phyloP scores from a whole-genome alignment of 2,888 invertebrate genomes.

The Drosophila buzzatii region DNA sequence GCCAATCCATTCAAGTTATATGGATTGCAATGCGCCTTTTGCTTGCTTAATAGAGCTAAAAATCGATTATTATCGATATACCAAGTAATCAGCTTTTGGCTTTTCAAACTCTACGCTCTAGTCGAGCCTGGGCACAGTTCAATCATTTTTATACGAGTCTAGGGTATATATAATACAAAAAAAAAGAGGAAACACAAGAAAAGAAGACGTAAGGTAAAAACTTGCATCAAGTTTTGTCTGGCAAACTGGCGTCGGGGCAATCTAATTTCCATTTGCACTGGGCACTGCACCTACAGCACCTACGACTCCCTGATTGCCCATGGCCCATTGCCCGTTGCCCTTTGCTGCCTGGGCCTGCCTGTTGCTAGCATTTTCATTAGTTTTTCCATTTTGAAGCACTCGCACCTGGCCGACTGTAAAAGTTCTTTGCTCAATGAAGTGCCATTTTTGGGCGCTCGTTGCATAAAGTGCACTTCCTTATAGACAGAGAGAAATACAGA shows the following conservation, averaged over 20 bases:
- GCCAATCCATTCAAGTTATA: not conserved
- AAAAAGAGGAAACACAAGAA: not conserved
- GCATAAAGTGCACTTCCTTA: slow-evolving; percentile 40
- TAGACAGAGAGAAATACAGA: not conserved
- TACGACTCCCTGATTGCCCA: slow-evolving; percentile 1
- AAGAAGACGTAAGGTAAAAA: slow-evolving; percentile 23
- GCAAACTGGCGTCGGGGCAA: slow-evolving; percentile 60
- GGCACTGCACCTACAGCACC: slow-evolving; percentile 16
- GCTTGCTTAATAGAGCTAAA: not conserved
- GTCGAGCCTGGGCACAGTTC: not conserved
- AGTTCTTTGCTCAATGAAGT: slow-evolving; percentile 74
- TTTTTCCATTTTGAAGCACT: slow-evolving; percentile 59
- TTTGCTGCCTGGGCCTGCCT: not conserved
- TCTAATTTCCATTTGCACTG: slow-evolving; percentile 77
- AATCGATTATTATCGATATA: not conserved
- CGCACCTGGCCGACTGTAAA: slow-evolving; percentile 65
- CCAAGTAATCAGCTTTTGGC: not conserved
- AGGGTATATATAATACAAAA: slow-evolving; percentile 25
- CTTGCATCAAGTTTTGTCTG: slow-evolving; percentile 75
- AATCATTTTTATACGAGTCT: not conserved
- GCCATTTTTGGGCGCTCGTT: slow-evolving; percentile 60
- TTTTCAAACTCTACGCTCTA: too few relatives aligned
- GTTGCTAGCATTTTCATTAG: slow-evolving; percentile 70
- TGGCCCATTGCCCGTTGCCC: not conserved
- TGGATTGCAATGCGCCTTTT: not conserved